Conservation (phyloP, 1,140 invertebrate species). For the Ericerus pela region DNA sequence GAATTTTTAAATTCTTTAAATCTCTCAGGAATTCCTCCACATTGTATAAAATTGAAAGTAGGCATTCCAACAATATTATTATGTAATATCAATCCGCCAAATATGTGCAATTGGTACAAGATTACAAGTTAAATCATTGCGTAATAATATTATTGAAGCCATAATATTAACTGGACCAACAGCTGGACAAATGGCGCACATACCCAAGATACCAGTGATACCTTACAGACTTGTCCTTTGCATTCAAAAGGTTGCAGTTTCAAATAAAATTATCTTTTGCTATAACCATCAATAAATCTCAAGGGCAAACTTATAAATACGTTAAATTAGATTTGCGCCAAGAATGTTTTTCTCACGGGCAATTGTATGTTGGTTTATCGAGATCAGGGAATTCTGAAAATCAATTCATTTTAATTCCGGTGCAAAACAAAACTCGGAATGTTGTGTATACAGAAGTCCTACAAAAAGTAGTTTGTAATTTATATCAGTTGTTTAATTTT, state of each 20-base stretch:
- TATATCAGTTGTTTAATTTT: too few relatives aligned
- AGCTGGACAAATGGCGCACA: conserved; percentile 14
- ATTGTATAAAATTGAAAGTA: conserved; percentile 4
- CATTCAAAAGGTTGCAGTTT: conserved; percentile 22
- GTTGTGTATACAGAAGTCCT: too few relatives aligned
- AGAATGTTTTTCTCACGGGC: too few relatives aligned
- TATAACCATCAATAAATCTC: conserved; percentile 32
- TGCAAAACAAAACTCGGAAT: too few relatives aligned
- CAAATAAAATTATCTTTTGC: conserved; percentile 35
- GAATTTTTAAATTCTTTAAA: too few relatives aligned
- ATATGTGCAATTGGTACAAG: conserved; percentile 26
- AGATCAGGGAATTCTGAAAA: too few relatives aligned
- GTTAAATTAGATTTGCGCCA: too few relatives aligned
- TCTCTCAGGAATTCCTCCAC: too few relatives aligned
- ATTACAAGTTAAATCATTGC: conserved; percentile 22
- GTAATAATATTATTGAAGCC: conserved; percentile 26
- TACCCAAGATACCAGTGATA: conserved; percentile 17
- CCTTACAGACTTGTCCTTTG: conserved; percentile 16
- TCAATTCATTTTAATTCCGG: too few relatives aligned
- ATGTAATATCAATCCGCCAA: conserved; percentile 28
- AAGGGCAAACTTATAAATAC: conserved; percentile 23
- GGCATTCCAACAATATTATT: conserved; percentile 29
- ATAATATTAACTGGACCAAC: conserved; percentile 15
- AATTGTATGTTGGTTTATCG: too few relatives aligned
- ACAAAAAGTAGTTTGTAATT: too few relatives aligned